A percentile compares a stretch with the other conserved stretches of the same genome.
These are phyloP conservation scores for Anisognathus igniventris DNA, from an alignment of 2,797 vertebrate species.

Conservation along the genomic window DNA sequence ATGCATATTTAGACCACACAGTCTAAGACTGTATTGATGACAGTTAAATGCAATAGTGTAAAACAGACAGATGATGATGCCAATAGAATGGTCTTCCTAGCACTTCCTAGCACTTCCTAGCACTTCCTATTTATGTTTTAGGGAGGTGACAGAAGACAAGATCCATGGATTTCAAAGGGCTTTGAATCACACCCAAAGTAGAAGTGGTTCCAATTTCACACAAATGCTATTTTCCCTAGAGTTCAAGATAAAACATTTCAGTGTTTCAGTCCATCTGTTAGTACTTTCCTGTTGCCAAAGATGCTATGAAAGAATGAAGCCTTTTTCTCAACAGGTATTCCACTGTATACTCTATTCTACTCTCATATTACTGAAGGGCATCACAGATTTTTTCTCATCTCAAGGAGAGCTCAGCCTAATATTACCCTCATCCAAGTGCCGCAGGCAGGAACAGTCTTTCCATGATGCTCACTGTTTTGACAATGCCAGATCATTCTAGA, in stretches of 20 bases:
- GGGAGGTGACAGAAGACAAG: background rate
- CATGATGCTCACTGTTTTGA: background rate
- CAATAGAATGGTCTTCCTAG: background rate
- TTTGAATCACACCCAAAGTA: background rate
- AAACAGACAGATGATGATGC: background rate
- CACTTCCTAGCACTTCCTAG: too few species aligned
- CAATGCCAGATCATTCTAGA: background rate
- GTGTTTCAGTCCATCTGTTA: background rate
- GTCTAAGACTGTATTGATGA: background rate
- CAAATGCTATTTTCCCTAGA: background rate
- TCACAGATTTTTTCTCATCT: background rate
- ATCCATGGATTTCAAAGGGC: background rate
- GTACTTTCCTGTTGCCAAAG: background rate
- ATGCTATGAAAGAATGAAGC: background rate
- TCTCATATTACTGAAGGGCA: background rate
- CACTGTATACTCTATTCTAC: background rate
- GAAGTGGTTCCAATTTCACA: background rate
- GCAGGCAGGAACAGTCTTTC: background rate
- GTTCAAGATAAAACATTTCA: background rate
- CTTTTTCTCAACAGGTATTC: background rate
- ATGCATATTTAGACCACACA: background rate
- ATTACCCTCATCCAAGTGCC: background rate
- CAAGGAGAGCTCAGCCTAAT: background rate
- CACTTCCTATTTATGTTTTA: background rate
- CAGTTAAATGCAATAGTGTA: background rate